These are phyloP conservation scores for Etheostoma nigrum DNA, from an alignment of 2,797 vertebrate species.

Conservation along the genomic window DNA sequence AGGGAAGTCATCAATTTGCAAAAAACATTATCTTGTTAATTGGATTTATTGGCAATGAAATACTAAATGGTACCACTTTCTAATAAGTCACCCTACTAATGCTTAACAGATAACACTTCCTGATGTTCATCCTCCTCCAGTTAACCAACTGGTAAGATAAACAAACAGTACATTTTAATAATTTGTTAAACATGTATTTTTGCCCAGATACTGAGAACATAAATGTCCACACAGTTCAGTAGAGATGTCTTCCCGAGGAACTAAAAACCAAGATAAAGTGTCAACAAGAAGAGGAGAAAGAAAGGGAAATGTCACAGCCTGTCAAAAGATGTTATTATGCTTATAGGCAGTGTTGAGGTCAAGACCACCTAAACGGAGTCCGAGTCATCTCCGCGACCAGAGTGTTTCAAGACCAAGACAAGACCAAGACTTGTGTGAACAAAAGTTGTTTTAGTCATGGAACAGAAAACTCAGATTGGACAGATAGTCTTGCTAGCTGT, in stretches of 20 bases:
- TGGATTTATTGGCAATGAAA: neutral
- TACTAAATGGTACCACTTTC: neutral
- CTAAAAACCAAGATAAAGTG: neutral
- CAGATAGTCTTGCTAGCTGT: no score
- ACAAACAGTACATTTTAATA: no score
- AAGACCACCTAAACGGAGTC: no score
- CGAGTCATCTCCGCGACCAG: no score
- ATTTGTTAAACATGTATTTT: neutral
- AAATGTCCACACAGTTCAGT: neutral
- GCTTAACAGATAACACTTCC: no score
- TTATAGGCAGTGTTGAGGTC: neutral
- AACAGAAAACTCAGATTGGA: no score
- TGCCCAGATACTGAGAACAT: neutral
- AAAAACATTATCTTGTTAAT: neutral
- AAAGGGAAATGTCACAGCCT: neutral
- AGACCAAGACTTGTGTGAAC: no score
- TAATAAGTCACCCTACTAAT: neutral
- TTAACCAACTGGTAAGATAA: neutral
- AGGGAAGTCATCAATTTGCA: neutral
- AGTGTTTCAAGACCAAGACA: no score
- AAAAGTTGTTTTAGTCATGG: no score
- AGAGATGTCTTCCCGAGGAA: neutral
- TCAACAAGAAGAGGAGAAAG: no score
- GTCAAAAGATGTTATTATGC: neutral
- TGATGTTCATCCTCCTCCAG: no score